Percentiles rank a stretch among this genome's conserved stretches.
Evolutionary conservation across 2,888 invertebrate genomes (phyloP).

Genomic region (Dascillus cervinus): DNA sequence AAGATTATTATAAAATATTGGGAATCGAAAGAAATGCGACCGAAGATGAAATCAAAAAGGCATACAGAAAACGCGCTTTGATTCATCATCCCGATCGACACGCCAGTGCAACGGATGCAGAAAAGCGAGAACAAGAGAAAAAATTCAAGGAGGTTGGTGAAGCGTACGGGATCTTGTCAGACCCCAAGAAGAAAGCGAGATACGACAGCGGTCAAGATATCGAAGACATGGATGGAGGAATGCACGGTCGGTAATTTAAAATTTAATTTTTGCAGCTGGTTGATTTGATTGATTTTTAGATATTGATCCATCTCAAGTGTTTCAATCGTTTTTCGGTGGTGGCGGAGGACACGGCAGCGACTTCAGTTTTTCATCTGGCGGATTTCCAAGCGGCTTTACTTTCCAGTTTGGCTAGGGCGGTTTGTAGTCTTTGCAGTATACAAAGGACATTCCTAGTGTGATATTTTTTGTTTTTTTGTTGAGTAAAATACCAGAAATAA

Average conservation of each 20-base stretch:
- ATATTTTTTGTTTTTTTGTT: too few relatives aligned
- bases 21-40: slow-evolving; percentile 76
- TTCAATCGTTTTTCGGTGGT: slow-evolving; percentile 73
- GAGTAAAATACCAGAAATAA: too few relatives aligned
- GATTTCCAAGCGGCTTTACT: slow-evolving; percentile 55
- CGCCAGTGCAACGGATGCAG: slow-evolving; percentile 73
- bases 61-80: slow-evolving; percentile 83
- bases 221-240: slow-evolving; percentile 61
- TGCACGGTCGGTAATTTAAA: slow-evolving; percentile 31
- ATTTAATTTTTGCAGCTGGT: neutral
- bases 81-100: slow-evolving; percentile 94
- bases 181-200: slow-evolving; percentile 79
- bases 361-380: slow-evolving; percentile 48
- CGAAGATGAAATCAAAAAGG: slow-evolving; percentile 91
- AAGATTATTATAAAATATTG: slow-evolving; percentile 94
- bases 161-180: slow-evolving; percentile 86
- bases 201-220: slow-evolving; percentile 90
- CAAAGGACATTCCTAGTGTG: too few relatives aligned
- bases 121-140: slow-evolving; percentile 85
- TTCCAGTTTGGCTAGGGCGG: slow-evolving; percentile 71
- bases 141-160: slow-evolving; percentile 96
- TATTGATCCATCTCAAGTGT: slow-evolving; percentile 77
- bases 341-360: slow-evolving; percentile 45
- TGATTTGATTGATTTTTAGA: slow-evolving; percentile 37
- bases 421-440: too few relatives aligned